These are phyloP conservation scores for Ectobius pallidus DNA, from an alignment of 2,888 invertebrate genomes.

Conservation along the genomic window DNA sequence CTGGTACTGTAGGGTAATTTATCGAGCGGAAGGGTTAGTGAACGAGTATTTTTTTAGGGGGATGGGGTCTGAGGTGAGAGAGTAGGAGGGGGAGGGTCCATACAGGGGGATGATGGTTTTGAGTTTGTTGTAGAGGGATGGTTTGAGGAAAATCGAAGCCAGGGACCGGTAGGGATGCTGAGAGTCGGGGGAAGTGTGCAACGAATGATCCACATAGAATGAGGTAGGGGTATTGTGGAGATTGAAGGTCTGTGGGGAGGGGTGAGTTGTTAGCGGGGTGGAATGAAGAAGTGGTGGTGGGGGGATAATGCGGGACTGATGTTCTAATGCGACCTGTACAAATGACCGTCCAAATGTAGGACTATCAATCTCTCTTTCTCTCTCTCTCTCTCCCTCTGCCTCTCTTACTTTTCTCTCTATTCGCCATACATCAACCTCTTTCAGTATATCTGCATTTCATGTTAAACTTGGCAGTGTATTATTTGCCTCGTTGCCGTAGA, in stretches of 20 bases:
- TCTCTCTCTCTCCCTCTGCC: not conserved
- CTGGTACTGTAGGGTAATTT: conserved; percentile 27
- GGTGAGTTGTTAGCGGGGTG: not conserved
- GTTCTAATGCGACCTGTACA: conserved; percentile 28
- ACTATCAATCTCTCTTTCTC: conserved; percentile 21
- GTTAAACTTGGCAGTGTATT: conserved; percentile 13
- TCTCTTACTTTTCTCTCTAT: not conserved
- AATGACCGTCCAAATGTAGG: conserved; percentile 25
- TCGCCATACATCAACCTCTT: conserved; percentile 17
- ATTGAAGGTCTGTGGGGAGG: not conserved
- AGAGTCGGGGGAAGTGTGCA: conserved; percentile 6
- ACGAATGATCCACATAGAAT: not conserved
- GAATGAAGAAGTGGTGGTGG: not conserved
- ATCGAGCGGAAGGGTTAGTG: conserved; percentile 22
- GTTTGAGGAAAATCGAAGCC: conserved; percentile 22
- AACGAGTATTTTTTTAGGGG: not conserved
- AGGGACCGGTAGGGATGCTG: not conserved
- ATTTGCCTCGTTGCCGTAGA: conserved; percentile 19
- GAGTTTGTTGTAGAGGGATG: conserved; percentile 20
- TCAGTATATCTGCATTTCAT: conserved; percentile 18
- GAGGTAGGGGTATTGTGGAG: not conserved
- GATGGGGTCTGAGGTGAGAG: not conserved
- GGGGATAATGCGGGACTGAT: conserved; percentile 24
- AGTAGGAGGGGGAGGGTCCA: not conserved
- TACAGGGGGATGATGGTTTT: not conserved